Percentiles rank a stretch among this genome's conserved stretches.
Conservation (phyloP, 2,113 vertebrate species). For the Engystomops pustulosus region DNA sequence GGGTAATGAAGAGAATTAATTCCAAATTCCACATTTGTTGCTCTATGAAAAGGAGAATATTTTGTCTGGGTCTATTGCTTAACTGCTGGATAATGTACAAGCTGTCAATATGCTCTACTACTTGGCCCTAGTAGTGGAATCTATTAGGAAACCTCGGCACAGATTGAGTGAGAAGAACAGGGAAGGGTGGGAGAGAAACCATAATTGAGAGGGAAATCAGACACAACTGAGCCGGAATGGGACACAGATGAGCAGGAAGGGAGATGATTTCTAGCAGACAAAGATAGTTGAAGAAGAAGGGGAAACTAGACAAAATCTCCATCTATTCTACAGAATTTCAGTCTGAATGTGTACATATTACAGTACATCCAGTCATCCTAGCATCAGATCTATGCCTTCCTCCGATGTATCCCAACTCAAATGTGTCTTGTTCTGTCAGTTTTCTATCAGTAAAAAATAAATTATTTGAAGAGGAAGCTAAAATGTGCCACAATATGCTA, state of each 20-base stretch:
- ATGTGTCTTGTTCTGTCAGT: not conserved
- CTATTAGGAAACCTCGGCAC: slow-evolving; percentile 34
- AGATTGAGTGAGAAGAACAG: not conserved
- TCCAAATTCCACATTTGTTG: slow-evolving; percentile 5
- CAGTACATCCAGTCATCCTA: not conserved
- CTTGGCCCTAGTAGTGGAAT: slow-evolving; percentile 27
- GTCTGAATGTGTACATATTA: not conserved
- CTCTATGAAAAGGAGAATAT: not conserved
- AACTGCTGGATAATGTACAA: slow-evolving; percentile 30
- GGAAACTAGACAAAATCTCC: slow-evolving; percentile 9
- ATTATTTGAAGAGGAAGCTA: not conserved
- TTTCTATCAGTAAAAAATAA: not conserved
- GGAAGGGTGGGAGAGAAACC: slow-evolving; percentile 15
- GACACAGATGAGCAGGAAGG: slow-evolving; percentile 25
- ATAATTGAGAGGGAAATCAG: slow-evolving; percentile 14
- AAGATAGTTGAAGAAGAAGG: not conserved
- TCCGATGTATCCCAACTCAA: not conserved
- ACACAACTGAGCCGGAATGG: slow-evolving; percentile 5
- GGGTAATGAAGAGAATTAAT: not conserved
- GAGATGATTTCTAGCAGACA: slow-evolving; percentile 9
- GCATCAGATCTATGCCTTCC: not conserved
- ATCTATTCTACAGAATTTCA: too few species aligned
- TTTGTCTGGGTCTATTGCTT: slow-evolving; percentile 6
- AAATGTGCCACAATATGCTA: too few species aligned
- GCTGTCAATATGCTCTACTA: slow-evolving; percentile 16